These are phyloP conservation scores for Corythoichthys haematopterus DNA, from an alignment of 2,113 vertebrate genomes.

Conservation along the genomic window DNA sequence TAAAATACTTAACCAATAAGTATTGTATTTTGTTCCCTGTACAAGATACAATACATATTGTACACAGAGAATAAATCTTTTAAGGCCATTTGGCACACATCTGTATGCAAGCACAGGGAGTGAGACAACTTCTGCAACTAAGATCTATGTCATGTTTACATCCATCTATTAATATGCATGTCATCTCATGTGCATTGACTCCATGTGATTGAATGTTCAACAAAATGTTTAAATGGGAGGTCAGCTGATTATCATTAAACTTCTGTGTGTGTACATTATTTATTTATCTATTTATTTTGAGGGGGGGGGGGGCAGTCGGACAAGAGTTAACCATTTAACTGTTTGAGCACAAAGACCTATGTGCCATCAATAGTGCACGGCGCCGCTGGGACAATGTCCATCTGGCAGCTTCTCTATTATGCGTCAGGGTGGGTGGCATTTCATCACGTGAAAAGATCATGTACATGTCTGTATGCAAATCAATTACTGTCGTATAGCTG, in stretches of 20 bases:
- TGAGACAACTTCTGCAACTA: neutral
- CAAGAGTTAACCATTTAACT: slow-evolving; percentile 51
- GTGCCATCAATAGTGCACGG: slow-evolving; percentile 63
- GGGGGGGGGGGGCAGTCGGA: neutral
- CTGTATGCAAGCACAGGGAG: neutral
- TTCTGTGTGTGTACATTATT: neutral
- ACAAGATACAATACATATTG: neutral
- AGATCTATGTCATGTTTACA: neutral
- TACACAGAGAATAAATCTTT: neutral
- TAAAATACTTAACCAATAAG: neutral
- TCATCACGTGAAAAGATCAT: slow-evolving; percentile 62
- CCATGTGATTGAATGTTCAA: neutral
- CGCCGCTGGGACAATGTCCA: slow-evolving; percentile 59
- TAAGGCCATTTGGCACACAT: neutral
- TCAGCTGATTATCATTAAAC: slow-evolving; percentile 15
- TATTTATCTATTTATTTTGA: neutral
- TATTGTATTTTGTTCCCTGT: neutral
- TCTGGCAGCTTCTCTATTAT: slow-evolving; percentile 71
- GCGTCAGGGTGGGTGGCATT: slow-evolving; percentile 57
- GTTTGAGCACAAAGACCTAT: slow-evolving; percentile 61
- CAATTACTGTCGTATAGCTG: neutral
- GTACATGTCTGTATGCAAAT: slow-evolving; percentile 2
- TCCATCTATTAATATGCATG: neutral
- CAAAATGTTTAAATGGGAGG: neutral
- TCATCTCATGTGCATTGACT: neutral